phyloP scores from a whole-genome alignment of 2,113 vertebrate genomes.

The Elephantulus edwardii region DNA sequence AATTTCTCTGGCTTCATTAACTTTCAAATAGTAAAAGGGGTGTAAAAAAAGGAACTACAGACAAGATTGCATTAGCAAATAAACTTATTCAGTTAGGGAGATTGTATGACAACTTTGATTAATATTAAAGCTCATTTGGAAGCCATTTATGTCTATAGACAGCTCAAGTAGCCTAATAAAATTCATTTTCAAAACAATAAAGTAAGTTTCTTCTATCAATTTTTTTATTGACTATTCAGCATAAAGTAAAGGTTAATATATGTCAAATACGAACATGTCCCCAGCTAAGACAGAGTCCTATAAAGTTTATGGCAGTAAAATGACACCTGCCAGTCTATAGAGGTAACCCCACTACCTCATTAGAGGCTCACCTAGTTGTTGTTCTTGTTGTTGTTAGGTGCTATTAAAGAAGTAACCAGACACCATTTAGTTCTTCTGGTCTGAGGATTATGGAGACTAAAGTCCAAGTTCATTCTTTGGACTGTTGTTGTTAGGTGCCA shows the following conservation, averaged over 20 bases:
- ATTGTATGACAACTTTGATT: background rate
- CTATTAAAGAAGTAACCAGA: no score
- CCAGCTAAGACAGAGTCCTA: background rate
- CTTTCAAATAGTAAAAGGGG: constrained; percentile 4
- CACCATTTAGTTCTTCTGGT: no score
- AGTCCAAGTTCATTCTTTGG: no score
- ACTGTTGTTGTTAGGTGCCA: no score
- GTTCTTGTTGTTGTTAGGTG: no score
- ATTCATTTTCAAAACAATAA: background rate
- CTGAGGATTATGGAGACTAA: no score
- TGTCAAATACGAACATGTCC: background rate
- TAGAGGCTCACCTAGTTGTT: background rate
- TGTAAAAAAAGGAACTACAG: background rate
- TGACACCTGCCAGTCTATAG: background rate
- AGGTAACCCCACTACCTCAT: background rate
- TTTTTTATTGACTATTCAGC: background rate
- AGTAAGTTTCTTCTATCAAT: background rate
- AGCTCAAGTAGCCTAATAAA: background rate
- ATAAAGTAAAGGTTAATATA: background rate
- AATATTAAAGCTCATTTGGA: constrained; percentile 36
- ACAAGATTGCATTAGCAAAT: background rate
- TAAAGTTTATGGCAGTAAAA: background rate
- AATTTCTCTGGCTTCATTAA: constrained; percentile 28
- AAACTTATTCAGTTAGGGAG: constrained; percentile 1
- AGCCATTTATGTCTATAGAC: constrained; percentile 5